Conservation (phyloP, 2,113 vertebrate species). For the Mormyrus iriodes region DNA sequence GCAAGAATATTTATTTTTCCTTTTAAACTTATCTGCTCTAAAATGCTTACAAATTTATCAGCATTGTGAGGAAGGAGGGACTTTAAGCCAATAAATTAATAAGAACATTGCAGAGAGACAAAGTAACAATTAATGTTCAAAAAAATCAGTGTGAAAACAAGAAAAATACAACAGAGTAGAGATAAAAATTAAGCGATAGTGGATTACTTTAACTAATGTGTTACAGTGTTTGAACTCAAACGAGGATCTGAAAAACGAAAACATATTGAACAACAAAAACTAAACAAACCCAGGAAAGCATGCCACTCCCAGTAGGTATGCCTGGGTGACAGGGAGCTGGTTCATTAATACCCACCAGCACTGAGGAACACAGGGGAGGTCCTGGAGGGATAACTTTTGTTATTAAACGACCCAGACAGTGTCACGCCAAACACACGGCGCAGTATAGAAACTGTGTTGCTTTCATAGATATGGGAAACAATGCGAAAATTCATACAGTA, state of each 20-base stretch:
- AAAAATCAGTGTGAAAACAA: neutral
- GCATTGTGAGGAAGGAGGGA: neutral
- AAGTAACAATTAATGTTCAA: neutral
- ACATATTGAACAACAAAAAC: neutral
- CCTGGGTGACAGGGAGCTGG: neutral
- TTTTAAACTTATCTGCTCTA: neutral
- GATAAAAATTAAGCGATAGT: neutral
- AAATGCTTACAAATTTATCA: neutral
- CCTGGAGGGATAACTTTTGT: too few species aligned
- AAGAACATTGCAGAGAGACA: neutral
- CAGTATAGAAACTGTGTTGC: neutral
- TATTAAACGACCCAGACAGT: neutral
- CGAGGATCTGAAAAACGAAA: neutral
- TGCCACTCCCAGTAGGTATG: neutral
- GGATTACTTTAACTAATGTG: neutral
- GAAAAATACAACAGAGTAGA: neutral
- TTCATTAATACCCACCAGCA: neutral
- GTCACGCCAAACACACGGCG: neutral
- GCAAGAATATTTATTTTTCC: neutral
- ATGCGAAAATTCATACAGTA: neutral
- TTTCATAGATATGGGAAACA: neutral
- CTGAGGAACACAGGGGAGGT: neutral
- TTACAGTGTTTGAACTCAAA: neutral
- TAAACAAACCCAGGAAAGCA: neutral
- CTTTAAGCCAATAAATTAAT: neutral